Base-by-base conservation (phyloP, 2,113 vertebrate species). In the Psephotus haematonotus region DNA sequence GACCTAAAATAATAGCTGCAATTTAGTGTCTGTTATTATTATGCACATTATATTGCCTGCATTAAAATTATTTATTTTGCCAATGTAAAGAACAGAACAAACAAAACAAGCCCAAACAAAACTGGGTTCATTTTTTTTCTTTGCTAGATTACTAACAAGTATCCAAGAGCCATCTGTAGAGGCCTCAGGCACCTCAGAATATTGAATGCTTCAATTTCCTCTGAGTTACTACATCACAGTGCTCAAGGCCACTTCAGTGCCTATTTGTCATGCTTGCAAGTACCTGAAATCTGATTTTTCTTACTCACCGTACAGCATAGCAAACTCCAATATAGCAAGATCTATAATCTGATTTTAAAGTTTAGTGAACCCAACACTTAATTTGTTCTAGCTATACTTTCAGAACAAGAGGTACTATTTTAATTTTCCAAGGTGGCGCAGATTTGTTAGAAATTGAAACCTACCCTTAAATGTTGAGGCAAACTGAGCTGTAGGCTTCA, bases 201-300 rank as follows among this genome's bases (percentile, higher is more conserved):
- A 91, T 49, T 79, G 93, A 96, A 93, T 81, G 52, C 72, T 95
- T 90, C 92, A 95, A 94, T 97, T 95, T 95, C 92, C 81, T 88
- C 74, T 82, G 74, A 0, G 9, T 89, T 92, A 77, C 92, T 67
- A 8, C 59, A 88, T 67, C 92, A 20, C 53, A 49, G 89, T 76
- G 84, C 89, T 94, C 91, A 91, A 96, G 96, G 92, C 80, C 78
- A 80, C 92, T 96, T 87, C 91, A 82, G 88, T 77, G 59, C 70
- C 89, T 85, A 82, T 96, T 87, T 96, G 74, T 96, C 88, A 95
- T 85, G 88, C 86, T 68, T 76, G 57, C 63, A 80, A 93, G 75
- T 92, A 94, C 89, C 92, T 85, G 74, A 89, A 93, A 92, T 91
- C 70, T 94, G 93, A 87, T 89, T 91, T 88, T 82, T 80, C 86